Conservation (phyloP, 2,113 vertebrate genomes). For the human (Homo sapiens) region GRCh38 chr22:23086001-23086500, state of each 20-base stretch:
- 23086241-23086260: fast-evolving
- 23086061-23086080: neutral
- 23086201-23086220: neutral
- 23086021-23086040: neutral
- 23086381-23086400: neutral
- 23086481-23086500: neutral
- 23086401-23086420: neutral
- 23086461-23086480: neutral
- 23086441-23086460: neutral
- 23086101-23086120: neutral
- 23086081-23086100: neutral
- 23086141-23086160: neutral
- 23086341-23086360: fast-evolving
- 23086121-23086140: neutral
- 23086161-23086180: neutral
- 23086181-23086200: neutral
- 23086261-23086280: neutral
- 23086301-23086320: neutral
- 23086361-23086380: neutral
- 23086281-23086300: neutral
- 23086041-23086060: neutral
- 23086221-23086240: neutral
- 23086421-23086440: fast-evolving
- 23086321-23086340: neutral
- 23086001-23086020: too few relatives aligned